phyloP scores from a whole-genome alignment of 2,888 invertebrate genomes.

The Rhamphomyia laevipes region DNA sequence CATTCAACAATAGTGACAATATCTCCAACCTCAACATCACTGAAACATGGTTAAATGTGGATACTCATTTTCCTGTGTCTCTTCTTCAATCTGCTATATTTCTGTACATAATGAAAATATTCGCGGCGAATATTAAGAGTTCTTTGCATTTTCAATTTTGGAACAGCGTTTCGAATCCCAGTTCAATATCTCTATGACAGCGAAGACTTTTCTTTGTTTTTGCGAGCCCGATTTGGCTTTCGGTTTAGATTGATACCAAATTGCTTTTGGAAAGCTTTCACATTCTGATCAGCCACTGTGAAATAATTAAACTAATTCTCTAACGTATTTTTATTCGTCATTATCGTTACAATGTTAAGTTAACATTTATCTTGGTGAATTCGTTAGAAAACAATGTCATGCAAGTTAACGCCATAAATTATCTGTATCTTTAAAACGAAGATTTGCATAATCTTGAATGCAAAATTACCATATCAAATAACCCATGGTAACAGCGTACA shows the following conservation, averaged over 20 bases:
- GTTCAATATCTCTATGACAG: slow-evolving; percentile 78
- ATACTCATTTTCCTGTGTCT: slow-evolving; percentile 98
- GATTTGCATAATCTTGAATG: no score
- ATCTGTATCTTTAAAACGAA: no score
- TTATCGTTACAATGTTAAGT: no score
- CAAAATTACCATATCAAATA: no score
- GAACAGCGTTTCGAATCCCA: slow-evolving; percentile 97
- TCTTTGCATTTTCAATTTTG: slow-evolving; percentile 97
- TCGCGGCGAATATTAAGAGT: slow-evolving; percentile 97
- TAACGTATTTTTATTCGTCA: no score
- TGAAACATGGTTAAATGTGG: slow-evolving; percentile 96
- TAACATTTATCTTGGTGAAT: no score
- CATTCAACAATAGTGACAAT: slow-evolving; percentile 98
- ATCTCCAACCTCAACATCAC: slow-evolving; percentile 93
- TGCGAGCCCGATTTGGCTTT: slow-evolving; percentile 50
- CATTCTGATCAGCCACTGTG: slow-evolving; percentile 40
- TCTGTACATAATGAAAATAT: slow-evolving; percentile 94
- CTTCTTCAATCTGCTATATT: slow-evolving; percentile 99
- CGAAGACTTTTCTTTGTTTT: slow-evolving; percentile 67
- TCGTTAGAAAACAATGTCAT: no score
- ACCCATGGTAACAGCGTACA: no score
- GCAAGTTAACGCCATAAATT: no score
- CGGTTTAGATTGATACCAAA: slow-evolving; percentile 79
- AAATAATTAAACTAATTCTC: no score
- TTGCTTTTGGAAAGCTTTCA: slow-evolving; percentile 93